Base-by-base conservation (phyloP, 2,113 vertebrate species). In the Archocentrus centrarchus region DNA sequence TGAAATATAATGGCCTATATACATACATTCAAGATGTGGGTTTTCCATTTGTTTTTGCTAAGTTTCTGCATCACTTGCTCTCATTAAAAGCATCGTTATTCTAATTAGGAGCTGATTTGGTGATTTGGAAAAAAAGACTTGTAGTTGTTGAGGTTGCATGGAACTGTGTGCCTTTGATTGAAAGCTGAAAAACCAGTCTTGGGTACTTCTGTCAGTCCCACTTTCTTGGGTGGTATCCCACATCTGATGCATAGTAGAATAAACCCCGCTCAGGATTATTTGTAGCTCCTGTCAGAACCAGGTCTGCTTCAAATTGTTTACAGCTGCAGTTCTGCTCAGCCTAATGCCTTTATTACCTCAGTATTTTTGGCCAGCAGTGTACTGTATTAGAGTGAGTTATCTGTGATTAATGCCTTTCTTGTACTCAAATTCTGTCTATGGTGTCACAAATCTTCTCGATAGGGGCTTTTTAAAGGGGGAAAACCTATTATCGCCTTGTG, bases 381-480 rank as follows among this genome's bases (percentile, higher is more conserved):
- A 17, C 10, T 24, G 53, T 75, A 76, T 82, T 37, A 20, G 30
- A 57, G 15, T 64, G 64, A 87, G 75, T 81, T 85, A 79, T 78
- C 50, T 59, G 64, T 32, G 75, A 79, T 55, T 77, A 32, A 17
- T 73, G 17, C 13, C 15, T 60, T 66, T 79, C 37, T 64, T 79
- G 8, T 22, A 1, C 22, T 88, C 62, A 81, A 75, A 84, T 70
- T 37, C 62, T 18, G 27, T 83, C n/a, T 78, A 13, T 32, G 53
- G 9, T 24, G 22, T 62, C 1, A 11, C 82, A 78, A 81, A 84
- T 88, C 88, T 78, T 82, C 78, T 75, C 47, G 50, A 79, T 4
- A 17, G 39, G 39, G 22, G 24, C 55, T 83, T 66, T 85, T 59
- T 59, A 3, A 6, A 15, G 0, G 11, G 60, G 79, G 79, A 0